A percentile compares a stretch with the other conserved stretches of the same genome.
These are phyloP conservation scores for Lithobates sylvaticus DNA, from an alignment of 2,797 vertebrate species.

Conservation along the genomic window DNA sequence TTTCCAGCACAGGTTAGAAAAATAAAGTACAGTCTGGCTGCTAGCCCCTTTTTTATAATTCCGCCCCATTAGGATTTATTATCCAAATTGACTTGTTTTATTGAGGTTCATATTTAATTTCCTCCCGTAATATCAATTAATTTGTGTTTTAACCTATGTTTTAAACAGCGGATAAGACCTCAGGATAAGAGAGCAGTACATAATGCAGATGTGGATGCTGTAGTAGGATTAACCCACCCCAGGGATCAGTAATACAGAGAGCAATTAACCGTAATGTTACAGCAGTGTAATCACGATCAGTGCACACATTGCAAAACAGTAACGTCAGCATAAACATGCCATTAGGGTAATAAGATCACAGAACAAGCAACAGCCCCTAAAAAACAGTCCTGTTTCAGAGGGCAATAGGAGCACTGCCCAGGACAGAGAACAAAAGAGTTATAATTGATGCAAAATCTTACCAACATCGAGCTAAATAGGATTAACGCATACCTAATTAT, in stretches of 20 bases:
- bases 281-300: conserved; percentile 4
- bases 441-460: too few species aligned
- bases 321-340: conserved; percentile 8
- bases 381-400: too few species aligned
- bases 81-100: too few species aligned
- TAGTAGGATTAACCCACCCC: background rate
- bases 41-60: too few species aligned
- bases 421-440: too few species aligned
- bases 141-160: background rate
- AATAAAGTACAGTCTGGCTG: too few species aligned
- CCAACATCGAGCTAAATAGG: too few species aligned
- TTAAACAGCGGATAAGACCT: background rate
- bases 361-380: background rate
- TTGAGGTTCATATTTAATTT: too few species aligned
- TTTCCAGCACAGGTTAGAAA: too few species aligned
- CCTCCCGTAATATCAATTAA: background rate
- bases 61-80: too few species aligned
- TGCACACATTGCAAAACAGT: conserved; percentile 8
- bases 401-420: too few species aligned
- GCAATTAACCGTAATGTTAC: conserved; percentile 16
- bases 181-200: background rate
- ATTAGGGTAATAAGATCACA: conserved; percentile 9
- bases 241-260: conserved; percentile 18
- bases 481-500: too few species aligned
- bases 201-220: background rate